Evolutionary conservation across 1,140 invertebrate genomes (phyloP), one percentile per base, ranked within the genome.

Genomic region (Drosophila equinoxialis): DNA sequence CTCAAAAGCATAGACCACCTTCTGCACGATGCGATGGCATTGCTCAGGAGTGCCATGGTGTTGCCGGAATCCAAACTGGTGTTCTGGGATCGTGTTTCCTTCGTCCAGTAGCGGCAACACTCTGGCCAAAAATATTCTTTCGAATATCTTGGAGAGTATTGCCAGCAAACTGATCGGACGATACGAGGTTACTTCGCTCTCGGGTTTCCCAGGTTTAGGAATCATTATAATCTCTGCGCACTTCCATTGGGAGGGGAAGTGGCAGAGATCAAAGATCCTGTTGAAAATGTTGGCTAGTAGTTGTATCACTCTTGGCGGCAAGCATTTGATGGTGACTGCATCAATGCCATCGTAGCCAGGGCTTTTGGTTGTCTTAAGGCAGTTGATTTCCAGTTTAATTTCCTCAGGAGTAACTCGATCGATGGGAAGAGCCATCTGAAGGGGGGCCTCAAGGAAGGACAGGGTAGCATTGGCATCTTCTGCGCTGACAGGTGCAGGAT

Each of bases 31-130:
- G 6, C 4, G 6, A 42, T 3, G 1, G 8, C 20, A 20, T 20
- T 1, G 1, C 20, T 20, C 1, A 1, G 1, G 1, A 20, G 1
- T 1, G 1, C 1, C 1, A 20, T 2, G 3, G 14, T n/a, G 13
- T 42, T 13, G 14, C 14, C 13, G 39, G 13, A 42, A 4, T 13
- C 3, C 14, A n/a, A 13, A 3, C n/a, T 13, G 39, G n/a, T n/a
- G 14, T 3, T 13, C 6, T 1, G 11, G 0, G 10, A 7, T 37
- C 35, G 35, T 13, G 39, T 14, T 42, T 42, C 10, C 39, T 0
- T 6, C 13, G 39, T 42, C 14, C 14, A 13, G 35, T 13, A 42
- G 14, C 14, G 13, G 14, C 14, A n/a, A 42, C 4, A 13, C n/a
- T 42, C 39, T 42, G 13, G 4, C 13, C 39, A 0, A 3, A 42